Conservation (phyloP, 1,140 invertebrate species). For the Gerris buenoi region DNA sequence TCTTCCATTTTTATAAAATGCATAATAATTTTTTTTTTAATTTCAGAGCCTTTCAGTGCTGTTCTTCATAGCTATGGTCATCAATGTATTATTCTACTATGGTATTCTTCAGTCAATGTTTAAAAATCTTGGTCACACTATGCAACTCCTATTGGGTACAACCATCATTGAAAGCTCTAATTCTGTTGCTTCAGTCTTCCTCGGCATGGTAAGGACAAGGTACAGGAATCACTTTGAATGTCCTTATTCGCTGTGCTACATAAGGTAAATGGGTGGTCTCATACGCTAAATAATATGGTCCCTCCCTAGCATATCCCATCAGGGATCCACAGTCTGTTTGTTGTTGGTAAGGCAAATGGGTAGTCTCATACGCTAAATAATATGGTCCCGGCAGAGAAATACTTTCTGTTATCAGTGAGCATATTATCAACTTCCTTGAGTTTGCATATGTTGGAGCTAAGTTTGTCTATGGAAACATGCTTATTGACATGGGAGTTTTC, state of each 20-base stretch:
- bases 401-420: slow-evolving; percentile 65
- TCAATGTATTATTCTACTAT: slow-evolving; percentile 74
- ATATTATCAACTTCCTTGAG: slow-evolving; percentile 60
- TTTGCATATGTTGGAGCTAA: slow-evolving; percentile 59
- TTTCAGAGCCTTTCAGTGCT: slow-evolving; percentile 66
- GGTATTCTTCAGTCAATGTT: slow-evolving; percentile 79
- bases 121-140: slow-evolving; percentile 58
- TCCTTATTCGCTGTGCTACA: neutral
- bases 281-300: neutral
- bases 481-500: slow-evolving; percentile 49
- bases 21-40: slow-evolving; percentile 11
- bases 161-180: slow-evolving; percentile 84
- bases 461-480: slow-evolving; percentile 68
- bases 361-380: neutral
- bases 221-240: too few relatives aligned
- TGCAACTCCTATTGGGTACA: slow-evolving; percentile 60
- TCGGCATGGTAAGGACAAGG: slow-evolving; percentile 68
- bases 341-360: neutral
- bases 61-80: slow-evolving; percentile 78
- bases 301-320: neutral
- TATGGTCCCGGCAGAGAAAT: slow-evolving; percentile 40
- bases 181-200: slow-evolving; percentile 76
- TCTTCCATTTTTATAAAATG: neutral
- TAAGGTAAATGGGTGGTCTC: neutral
- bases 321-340: neutral